Percentiles rank a stretch among this genome's conserved stretches.
Evolutionary conservation across 2,888 invertebrate genomes (phyloP).

Genomic region (Melinaea menophilus): DNA sequence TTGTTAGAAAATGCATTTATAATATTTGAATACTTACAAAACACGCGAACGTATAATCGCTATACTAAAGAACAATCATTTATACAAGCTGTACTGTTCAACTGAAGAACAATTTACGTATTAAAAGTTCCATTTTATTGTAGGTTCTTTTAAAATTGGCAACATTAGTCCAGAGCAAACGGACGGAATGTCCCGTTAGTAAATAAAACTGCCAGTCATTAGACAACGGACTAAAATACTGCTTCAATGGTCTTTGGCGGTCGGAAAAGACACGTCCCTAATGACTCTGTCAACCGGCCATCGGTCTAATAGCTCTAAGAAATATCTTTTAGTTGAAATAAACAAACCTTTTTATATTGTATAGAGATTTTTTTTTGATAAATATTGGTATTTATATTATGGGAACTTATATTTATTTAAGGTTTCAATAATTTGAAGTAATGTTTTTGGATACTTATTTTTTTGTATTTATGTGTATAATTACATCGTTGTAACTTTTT

Average conservation of each 20-base stretch:
- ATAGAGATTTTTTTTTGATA: conserved; percentile 16
- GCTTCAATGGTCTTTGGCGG: conserved; percentile 65
- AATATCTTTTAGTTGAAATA: neutral
- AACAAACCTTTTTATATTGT: neutral
- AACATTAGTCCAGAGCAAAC: too few relatives aligned
- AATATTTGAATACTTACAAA: conserved; percentile 48
- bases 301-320: conserved; percentile 57
- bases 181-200: too few relatives aligned
- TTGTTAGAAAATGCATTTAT: too few relatives aligned
- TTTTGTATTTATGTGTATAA: too few relatives aligned
- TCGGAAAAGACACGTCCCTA: conserved; percentile 70
- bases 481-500: too few relatives aligned
- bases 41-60: conserved; percentile 36
- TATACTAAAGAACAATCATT: conserved; percentile 57
- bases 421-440: too few relatives aligned
- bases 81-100: conserved; percentile 22
- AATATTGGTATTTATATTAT: too few relatives aligned
- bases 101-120: conserved; percentile 64
- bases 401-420: too few relatives aligned
- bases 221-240: conserved; percentile 68
- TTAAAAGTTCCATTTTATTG: neutral
- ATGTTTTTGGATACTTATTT: too few relatives aligned
- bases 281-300: conserved; percentile 70
- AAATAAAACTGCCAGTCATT: conserved; percentile 70
- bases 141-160: neutral